Conservation (phyloP, 2,797 vertebrate species). For the Bovichtus diacanthus region DNA sequence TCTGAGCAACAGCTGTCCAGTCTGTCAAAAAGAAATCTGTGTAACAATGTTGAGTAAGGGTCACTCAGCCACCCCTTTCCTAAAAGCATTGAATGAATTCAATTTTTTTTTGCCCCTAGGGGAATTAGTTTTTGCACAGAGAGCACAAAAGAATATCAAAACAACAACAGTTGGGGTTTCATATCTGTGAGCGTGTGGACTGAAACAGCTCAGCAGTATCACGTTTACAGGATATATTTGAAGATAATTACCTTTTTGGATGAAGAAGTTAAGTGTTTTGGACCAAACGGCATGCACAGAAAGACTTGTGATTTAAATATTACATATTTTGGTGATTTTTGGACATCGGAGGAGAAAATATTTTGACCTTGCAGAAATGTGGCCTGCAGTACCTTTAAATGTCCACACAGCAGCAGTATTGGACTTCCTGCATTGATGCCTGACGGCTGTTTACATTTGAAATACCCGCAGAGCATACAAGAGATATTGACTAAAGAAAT, state of each 20-base stretch:
- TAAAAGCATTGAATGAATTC: too few relatives aligned
- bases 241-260: background rate
- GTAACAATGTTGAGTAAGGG: too few relatives aligned
- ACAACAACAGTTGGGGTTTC: slow-evolving; percentile 9
- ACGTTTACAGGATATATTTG: too few relatives aligned
- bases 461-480: background rate
- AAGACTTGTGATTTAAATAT: background rate
- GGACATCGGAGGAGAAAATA: background rate
- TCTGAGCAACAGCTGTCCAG: background rate
- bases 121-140: too few relatives aligned
- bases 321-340: background rate
- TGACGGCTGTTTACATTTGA: background rate
- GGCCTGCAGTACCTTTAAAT: accelerated
- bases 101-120: too few relatives aligned
- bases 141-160: too few relatives aligned
- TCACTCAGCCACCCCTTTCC: background rate
- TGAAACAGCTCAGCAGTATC: background rate
- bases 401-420: slow-evolving; percentile 46
- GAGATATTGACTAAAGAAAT: background rate
- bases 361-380: background rate
- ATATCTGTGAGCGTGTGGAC: background rate
- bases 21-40: background rate
- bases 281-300: background rate
- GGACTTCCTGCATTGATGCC: background rate
- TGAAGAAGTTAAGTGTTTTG: background rate